Evolutionary conservation across 2,113 vertebrate species (phyloP).

Genomic region (Erythrolamprus reginae): DNA sequence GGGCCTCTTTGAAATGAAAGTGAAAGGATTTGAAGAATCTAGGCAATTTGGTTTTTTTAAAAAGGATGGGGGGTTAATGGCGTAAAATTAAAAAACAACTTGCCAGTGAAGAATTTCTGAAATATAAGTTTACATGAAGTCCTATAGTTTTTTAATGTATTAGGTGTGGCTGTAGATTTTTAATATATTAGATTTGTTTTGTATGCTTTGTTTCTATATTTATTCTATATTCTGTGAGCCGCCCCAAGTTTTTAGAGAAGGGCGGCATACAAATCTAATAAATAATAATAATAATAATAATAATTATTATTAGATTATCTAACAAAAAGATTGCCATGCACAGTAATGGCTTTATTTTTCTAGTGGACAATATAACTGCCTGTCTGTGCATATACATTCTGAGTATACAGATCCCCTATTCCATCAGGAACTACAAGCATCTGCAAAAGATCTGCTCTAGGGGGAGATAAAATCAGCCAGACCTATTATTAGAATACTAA

Average conservation of each 20-base stretch:
- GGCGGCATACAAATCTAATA: no score
- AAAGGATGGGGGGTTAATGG: not conserved
- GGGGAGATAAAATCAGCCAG: not conserved
- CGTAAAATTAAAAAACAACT: not conserved
- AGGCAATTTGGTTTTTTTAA: not conserved
- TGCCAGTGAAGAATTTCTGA: not conserved
- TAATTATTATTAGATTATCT: not conserved
- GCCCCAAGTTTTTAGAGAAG: no score
- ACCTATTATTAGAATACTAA: not conserved
- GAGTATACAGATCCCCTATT: not conserved
- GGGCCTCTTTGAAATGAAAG: no score
- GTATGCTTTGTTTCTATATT: no score
- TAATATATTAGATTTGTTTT: no score
- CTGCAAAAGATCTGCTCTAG: not conserved
- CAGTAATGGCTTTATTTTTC: not conserved
- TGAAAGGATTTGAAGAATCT: no score
- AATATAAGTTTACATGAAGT: not conserved
- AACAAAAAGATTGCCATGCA: not conserved
- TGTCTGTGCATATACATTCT: not conserved
- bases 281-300: no score
- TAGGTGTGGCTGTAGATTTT: no score
- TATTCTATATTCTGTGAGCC: no score
- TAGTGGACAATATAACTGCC: not conserved
- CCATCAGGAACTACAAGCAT: not conserved
- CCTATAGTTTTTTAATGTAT: no score